Conservation (phyloP, 2,888 invertebrate genomes). For the Magallana nippona region DNA sequence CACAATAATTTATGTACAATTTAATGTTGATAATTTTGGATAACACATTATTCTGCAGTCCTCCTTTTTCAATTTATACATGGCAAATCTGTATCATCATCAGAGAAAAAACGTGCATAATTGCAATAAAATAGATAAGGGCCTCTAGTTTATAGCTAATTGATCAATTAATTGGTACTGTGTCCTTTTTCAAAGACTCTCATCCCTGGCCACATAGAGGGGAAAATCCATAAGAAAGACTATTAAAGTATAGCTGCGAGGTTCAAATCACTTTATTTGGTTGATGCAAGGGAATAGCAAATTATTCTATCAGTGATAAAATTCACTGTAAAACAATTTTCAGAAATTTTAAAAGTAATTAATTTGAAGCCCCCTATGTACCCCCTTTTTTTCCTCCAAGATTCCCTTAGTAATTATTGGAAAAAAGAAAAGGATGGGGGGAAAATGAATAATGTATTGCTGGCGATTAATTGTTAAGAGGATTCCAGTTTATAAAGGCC, state of each 20-base stretch:
- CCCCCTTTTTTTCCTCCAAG: neutral
- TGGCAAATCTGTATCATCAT: slow-evolving; percentile 32
- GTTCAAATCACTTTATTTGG: neutral
- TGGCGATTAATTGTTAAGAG: slow-evolving; percentile 35
- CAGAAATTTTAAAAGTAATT: neutral
- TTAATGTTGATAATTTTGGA: slow-evolving; percentile 33
- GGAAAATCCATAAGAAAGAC: neutral
- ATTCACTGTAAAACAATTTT: neutral
- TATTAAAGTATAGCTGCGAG: neutral
- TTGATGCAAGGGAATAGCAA: neutral
- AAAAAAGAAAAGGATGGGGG: slow-evolving; percentile 22
- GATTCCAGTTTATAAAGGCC: slow-evolving; percentile 33
- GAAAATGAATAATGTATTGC: slow-evolving; percentile 29
- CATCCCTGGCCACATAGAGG: neutral
- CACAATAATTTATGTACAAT: slow-evolving; percentile 1
- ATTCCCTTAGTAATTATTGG: slow-evolving; percentile 27
- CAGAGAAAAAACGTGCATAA: slow-evolving; percentile 20
- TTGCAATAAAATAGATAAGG: slow-evolving; percentile 33
- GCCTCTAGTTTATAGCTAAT: slow-evolving; percentile 26
- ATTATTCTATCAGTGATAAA: neutral
- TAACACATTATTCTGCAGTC: neutral
- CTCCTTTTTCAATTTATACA: slow-evolving; percentile 13
- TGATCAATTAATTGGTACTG: slow-evolving; percentile 24
- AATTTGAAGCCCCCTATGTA: neutral
- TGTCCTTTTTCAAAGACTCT: slow-evolving; percentile 32